Evolutionary conservation across 2,888 invertebrate genomes (phyloP).

Genomic region (Nebria salina): DNA sequence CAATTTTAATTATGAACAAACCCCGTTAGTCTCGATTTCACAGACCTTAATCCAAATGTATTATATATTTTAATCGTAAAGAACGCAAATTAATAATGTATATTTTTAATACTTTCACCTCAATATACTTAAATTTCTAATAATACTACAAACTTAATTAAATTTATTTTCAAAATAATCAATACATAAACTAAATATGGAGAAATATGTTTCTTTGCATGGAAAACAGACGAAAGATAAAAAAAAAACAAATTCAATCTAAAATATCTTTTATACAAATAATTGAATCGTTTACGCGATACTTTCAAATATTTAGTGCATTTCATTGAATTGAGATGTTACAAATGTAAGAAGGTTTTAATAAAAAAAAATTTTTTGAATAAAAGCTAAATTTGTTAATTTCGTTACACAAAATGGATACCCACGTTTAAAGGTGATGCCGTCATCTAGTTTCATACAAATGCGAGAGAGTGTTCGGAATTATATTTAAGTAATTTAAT

Average conservation of each 20-base stretch:
- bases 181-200: no score
- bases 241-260: no score
- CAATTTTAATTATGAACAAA: neutral
- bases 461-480: neutral
- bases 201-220: no score
- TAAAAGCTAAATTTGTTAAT: conserved; percentile 32
- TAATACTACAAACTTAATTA: neutral
- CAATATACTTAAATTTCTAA: neutral
- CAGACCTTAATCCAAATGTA: neutral
- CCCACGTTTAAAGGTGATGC: conserved; percentile 31
- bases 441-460: neutral
- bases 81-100: neutral
- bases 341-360: neutral
- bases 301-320: neutral
- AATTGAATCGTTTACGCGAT: no score
- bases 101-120: neutral
- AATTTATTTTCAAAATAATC: no score
- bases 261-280: no score
- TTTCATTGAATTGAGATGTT: neutral
- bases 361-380: neutral
- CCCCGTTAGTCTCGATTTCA: neutral
- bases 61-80: neutral
- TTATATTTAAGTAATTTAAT: neutral
- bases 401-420: conserved; percentile 37
- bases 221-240: no score